phyloP scores from a whole-genome alignment of 2,888 invertebrate genomes.

The Diarsia dahlii region DNA sequence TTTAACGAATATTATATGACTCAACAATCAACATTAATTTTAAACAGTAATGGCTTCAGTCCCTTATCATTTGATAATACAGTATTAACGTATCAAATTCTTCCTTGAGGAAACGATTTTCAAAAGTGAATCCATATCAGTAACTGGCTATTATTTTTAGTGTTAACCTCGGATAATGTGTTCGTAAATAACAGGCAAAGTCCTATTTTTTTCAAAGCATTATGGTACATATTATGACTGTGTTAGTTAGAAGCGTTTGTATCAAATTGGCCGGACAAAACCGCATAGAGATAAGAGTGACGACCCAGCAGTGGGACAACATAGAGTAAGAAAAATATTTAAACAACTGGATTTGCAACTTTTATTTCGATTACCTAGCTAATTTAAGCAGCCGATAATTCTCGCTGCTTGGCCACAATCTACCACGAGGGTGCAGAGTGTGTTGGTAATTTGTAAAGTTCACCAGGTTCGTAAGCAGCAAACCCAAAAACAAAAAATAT shows the following conservation, averaged over 20 bases:
- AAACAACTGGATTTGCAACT: too few species aligned
- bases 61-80: background rate
- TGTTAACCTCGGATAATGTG: slow-evolving; percentile 6
- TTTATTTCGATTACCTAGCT: too few species aligned
- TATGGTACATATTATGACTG: background rate
- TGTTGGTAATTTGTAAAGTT: background rate
- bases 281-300: too few species aligned
- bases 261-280: too few species aligned
- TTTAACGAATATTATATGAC: background rate
- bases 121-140: background rate
- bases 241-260: background rate
- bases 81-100: slow-evolving; percentile 2
- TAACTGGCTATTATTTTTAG: background rate
- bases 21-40: background rate
- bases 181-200: background rate
- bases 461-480: background rate
- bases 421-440: background rate
- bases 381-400: background rate
- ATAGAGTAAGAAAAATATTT: too few species aligned
- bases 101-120: slow-evolving; percentile 28
- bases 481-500: too few species aligned
- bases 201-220: background rate
- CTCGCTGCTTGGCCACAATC: background rate
- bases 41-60: background rate
- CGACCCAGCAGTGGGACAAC: too few species aligned